These are phyloP conservation scores for Furcifer pardalis DNA, from an alignment of 2,797 vertebrate genomes.

Conservation along the genomic window DNA sequence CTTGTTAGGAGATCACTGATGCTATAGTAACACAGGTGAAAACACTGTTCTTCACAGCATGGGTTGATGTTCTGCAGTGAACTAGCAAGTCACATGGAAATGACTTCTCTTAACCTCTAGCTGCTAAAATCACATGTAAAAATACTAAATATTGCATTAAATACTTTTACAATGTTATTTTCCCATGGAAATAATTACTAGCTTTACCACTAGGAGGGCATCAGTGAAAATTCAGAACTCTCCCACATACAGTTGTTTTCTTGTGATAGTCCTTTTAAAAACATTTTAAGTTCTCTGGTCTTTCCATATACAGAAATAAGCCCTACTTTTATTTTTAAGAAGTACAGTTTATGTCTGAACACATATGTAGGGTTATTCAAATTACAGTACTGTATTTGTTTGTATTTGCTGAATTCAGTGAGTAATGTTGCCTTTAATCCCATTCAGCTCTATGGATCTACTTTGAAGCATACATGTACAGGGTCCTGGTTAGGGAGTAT, in stretches of 20 bases:
- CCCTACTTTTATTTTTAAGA: no score
- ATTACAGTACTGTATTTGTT: no score
- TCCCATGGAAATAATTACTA: neutral
- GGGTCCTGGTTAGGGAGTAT: no score
- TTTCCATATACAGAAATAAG: no score
- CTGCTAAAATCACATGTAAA: constrained; percentile 11
- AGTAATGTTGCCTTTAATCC: neutral
- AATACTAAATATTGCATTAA: constrained; percentile 2
- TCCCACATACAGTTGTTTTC: neutral
- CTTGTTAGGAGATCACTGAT: constrained; percentile 9
- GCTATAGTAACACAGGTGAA: neutral
- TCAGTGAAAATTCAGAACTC: neutral
- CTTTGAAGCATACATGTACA: neutral
- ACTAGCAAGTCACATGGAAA: neutral
- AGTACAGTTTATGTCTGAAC: neutral
- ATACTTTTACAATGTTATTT: neutral
- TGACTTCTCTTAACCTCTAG: constrained; percentile 15
- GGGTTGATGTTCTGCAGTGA: neutral
- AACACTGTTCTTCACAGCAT: neutral
- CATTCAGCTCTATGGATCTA: neutral
- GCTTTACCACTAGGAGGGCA: neutral
- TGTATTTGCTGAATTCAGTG: neutral
- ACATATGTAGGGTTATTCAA: neutral
- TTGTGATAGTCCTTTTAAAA: neutral
- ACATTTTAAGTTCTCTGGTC: neutral